Evolutionary conservation across 2,888 invertebrate genomes (phyloP).

Genomic region (Platycnemis pennipes): DNA sequence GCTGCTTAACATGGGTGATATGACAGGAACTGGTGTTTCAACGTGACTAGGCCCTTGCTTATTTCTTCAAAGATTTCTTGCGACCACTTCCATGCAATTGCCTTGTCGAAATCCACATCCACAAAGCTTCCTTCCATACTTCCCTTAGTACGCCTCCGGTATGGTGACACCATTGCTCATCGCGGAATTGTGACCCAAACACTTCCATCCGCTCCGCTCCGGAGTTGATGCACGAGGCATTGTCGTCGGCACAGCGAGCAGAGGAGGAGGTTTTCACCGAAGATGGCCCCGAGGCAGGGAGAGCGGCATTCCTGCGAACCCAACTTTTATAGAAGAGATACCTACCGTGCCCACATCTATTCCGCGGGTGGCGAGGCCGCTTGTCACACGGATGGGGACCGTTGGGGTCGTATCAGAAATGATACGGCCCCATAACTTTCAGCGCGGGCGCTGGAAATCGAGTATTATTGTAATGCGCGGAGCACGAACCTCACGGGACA

Average conservation of each 20-base stretch:
- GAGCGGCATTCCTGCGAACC: not conserved
- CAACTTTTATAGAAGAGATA: not conserved
- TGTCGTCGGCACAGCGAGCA: not conserved
- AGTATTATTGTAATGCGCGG: not conserved
- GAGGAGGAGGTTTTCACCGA: not conserved
- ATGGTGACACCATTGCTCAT: not conserved
- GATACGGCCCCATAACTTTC: not conserved
- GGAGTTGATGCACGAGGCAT: constrained; percentile 21
- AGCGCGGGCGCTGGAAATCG: not conserved
- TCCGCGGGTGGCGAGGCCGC: not conserved
- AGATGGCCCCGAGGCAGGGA: not conserved
- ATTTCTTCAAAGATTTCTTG: too few species aligned
- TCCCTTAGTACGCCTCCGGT: not conserved
- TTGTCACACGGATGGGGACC: not conserved
- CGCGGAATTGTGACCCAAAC: not conserved
- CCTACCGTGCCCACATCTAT: not conserved
- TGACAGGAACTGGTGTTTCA: too few species aligned
- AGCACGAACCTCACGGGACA: not conserved
- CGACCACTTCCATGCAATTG: too few species aligned
- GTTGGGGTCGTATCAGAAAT: not conserved
- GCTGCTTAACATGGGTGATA: too few species aligned
- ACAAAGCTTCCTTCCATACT: not conserved
- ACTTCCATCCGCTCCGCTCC: not conserved
- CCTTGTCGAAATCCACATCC: too few species aligned
- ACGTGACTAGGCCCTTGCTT: too few species aligned